phyloP scores from a whole-genome alignment of 2,888 invertebrate species.

The Brachypalpus laphriformis region DNA sequence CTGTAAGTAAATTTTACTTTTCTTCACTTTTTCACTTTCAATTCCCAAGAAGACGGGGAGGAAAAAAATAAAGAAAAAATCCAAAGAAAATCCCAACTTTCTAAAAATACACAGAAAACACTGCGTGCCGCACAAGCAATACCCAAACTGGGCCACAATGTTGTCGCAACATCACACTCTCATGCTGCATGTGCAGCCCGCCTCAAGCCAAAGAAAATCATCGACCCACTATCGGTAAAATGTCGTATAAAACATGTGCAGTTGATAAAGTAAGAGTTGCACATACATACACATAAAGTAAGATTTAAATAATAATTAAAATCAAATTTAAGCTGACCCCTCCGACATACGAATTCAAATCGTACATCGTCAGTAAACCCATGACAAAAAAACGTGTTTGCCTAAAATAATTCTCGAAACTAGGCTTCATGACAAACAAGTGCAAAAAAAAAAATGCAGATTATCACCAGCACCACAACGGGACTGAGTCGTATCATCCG shows the following conservation, averaged over 20 bases:
- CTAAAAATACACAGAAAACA: constrained; percentile 64
- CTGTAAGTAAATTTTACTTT: constrained; percentile 16
- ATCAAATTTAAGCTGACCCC: neutral
- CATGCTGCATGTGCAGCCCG: constrained; percentile 4
- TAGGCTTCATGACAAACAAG: neutral
- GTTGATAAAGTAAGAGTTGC: neutral
- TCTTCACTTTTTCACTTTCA: constrained; percentile 50
- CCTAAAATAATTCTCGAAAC: neutral
- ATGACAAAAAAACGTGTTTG: constrained; percentile 4
- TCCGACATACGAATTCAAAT: neutral
- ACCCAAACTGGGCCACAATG: constrained; percentile 60
- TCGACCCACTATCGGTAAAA: neutral
- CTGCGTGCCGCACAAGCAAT: constrained; percentile 10
- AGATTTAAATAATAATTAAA: too few relatives aligned
- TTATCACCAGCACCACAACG: constrained; percentile 46
- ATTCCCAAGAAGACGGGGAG: constrained; percentile 2
- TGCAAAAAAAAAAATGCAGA: constrained; percentile 2
- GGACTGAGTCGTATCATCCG: constrained; percentile 35
- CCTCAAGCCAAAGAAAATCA: neutral
- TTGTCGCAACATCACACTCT: constrained; percentile 24
- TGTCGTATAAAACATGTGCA: neutral
- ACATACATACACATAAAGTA: neutral
- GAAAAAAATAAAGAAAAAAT: neutral
- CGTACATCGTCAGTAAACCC: neutral
- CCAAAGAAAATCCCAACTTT: constrained; percentile 61